Evolutionary conservation across 2,113 vertebrate species (phyloP).

Genomic region (Sterrhoptilus dennistouni): DNA sequence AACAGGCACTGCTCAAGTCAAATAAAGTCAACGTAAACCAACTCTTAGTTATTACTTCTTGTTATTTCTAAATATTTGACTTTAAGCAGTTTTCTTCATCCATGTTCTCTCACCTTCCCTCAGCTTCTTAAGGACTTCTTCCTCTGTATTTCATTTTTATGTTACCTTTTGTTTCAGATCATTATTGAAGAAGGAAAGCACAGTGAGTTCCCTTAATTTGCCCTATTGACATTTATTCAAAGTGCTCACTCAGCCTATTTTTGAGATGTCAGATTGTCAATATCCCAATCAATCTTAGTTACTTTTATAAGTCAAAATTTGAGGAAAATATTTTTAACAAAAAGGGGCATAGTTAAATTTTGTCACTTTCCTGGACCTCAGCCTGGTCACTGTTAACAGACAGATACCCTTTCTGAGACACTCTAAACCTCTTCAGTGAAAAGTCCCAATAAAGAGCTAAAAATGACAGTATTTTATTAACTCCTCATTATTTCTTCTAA

Average conservation of each 20-base stretch:
- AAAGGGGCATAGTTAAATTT: background rate
- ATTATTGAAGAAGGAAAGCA: background rate
- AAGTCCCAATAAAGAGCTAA: background rate
- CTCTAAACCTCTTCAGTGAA: background rate
- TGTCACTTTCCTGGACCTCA: background rate
- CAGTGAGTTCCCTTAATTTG: background rate
- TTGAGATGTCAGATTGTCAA: background rate
- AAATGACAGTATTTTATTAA: background rate
- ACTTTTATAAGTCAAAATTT: background rate
- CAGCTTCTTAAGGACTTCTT: background rate
- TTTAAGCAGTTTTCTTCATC: background rate
- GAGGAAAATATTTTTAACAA: background rate
- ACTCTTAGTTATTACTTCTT: background rate
- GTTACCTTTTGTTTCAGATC: background rate
- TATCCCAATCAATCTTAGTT: background rate
- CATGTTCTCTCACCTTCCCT: background rate
- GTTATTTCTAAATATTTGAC: background rate
- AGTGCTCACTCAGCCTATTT: background rate
- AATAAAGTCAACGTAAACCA: background rate
- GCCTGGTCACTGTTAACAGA: background rate
- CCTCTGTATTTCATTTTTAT: background rate
- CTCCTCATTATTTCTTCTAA: background rate
- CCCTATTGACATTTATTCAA: conserved; percentile 3
- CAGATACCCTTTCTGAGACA: background rate
- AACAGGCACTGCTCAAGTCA: background rate